Conservation (phyloP, 2,888 invertebrate species). For the Limnephilus rhombicus region DNA sequence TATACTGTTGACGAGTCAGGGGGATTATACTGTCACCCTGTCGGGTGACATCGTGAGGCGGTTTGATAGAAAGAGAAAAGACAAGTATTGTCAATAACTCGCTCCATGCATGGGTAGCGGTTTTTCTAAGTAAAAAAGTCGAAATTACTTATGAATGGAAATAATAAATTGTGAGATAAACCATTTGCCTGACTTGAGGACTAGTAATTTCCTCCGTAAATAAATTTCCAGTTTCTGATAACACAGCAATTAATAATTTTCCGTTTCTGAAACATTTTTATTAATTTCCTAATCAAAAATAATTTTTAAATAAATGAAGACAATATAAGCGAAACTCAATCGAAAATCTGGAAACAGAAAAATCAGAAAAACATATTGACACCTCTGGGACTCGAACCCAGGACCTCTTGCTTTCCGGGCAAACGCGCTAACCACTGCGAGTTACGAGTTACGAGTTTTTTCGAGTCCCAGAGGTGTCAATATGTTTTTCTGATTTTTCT, state of each 20-base stretch:
- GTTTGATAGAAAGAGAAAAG: neutral
- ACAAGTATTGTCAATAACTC: neutral
- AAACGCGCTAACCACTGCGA: too few relatives aligned
- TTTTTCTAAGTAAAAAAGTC: neutral
- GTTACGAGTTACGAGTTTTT: too few relatives aligned
- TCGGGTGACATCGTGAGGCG: neutral
- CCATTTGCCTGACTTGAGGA: neutral
- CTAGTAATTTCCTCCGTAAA: neutral
- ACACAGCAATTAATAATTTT: neutral
- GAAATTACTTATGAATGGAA: neutral
- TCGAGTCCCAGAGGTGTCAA: too few relatives aligned
- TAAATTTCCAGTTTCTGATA: neutral
- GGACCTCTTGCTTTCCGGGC: too few relatives aligned
- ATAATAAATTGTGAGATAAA: neutral
- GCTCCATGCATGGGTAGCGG: neutral
- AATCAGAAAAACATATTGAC: too few relatives aligned
- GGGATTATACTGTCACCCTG: neutral
- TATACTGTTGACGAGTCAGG: neutral
- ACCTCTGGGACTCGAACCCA: too few relatives aligned
- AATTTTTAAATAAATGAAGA: too few relatives aligned
- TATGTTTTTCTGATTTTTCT: too few relatives aligned
- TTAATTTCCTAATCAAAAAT: neutral
- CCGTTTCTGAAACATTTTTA: neutral
- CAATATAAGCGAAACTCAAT: too few relatives aligned
- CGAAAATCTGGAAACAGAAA: too few relatives aligned